phyloP scores from a whole-genome alignment of 2,113 vertebrate species.

The Calyptomena viridis region DNA sequence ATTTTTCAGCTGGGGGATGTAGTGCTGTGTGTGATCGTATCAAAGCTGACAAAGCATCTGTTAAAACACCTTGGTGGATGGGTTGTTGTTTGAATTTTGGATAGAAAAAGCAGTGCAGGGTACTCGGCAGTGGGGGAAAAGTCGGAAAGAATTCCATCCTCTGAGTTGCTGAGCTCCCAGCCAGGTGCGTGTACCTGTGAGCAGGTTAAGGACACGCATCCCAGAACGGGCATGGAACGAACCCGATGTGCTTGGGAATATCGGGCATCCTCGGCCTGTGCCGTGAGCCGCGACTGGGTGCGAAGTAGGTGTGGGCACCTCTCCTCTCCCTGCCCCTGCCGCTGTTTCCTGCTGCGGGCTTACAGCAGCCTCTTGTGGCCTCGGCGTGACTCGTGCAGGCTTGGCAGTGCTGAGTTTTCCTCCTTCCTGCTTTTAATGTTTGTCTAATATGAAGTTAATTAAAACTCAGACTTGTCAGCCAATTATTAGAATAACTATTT shows the following conservation, averaged over 20 bases:
- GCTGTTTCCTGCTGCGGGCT: not conserved
- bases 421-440: not conserved
- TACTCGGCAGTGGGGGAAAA: not conserved
- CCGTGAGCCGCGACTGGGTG: not conserved
- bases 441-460: fast-evolving
- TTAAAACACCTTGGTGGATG: not conserved
- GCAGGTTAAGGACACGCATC: not conserved
- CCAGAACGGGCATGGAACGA: fast-evolving
- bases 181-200: not conserved
- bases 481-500: not conserved
- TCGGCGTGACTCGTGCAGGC: not conserved
- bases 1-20: not conserved
- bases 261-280: fast-evolving
- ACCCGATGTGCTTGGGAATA: not conserved
- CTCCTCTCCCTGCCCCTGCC: not conserved
- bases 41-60: not conserved
- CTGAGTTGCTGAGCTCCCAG: not conserved
- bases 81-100: not conserved
- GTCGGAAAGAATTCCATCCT: not conserved
- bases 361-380: constrained; percentile 68
- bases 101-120: not conserved
- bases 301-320: not conserved
- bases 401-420: not conserved
- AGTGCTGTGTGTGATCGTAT: not conserved
- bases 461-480: not conserved